These are phyloP conservation scores for Turritopsis dohrnii DNA, from an alignment of 30 jellyfish, hydroid and myxozoan genomes.

Conservation along the genomic window DNA sequence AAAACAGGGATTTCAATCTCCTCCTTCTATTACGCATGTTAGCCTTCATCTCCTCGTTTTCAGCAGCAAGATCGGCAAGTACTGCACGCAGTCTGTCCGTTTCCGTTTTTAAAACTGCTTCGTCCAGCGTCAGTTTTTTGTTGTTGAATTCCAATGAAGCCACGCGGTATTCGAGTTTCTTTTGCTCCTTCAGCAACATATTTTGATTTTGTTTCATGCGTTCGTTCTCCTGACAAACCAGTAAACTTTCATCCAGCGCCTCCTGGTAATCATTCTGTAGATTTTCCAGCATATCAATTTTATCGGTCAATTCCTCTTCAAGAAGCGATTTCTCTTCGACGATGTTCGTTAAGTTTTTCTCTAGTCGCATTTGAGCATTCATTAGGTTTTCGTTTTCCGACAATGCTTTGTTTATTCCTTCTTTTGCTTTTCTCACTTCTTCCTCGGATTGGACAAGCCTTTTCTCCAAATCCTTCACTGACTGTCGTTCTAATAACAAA, in stretches of 20 bases:
- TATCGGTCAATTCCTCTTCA: background rate
- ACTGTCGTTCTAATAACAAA: background rate
- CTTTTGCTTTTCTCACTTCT: background rate
- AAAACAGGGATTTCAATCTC: background rate
- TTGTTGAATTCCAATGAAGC: background rate
- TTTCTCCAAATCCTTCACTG: background rate
- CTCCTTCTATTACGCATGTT: background rate
- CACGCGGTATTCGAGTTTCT: background rate
- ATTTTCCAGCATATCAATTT: background rate
- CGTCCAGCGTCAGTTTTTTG: background rate
- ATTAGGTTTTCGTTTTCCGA: background rate
- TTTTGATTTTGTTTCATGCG: background rate
- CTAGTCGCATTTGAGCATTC: background rate
- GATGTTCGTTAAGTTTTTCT: background rate
- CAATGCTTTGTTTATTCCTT: background rate
- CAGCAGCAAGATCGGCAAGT: background rate
- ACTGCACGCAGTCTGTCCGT: background rate
- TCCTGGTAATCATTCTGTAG: background rate
- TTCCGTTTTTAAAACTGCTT: slow-evolving; percentile 5
- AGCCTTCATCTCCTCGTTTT: background rate
- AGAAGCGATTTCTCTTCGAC: background rate
- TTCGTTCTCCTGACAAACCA: background rate
- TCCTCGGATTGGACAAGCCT: background rate
- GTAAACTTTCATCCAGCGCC: background rate
- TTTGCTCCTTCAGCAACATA: background rate